Evolutionary conservation across 2,888 invertebrate species (phyloP).

Genomic region (Agonopterix alstromeriana): DNA sequence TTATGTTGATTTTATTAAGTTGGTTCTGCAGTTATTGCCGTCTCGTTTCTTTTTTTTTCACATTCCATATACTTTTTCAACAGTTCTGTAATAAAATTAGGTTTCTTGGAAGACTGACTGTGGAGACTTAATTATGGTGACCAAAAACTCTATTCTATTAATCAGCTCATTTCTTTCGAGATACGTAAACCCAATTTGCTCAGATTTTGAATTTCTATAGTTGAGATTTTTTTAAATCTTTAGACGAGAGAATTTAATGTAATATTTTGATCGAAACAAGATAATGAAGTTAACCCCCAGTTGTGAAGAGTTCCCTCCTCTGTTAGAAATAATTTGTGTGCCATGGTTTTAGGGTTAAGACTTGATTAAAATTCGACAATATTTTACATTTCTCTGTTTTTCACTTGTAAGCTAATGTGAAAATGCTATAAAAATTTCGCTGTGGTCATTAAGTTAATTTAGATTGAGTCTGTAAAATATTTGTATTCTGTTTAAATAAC

Average conservation of each 20-base stretch:
- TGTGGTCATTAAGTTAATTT: constrained; percentile 9
- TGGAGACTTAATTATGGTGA: constrained; percentile 51
- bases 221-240: constrained; percentile 23
- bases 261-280: constrained; percentile 34
- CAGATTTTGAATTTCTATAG: constrained; percentile 50
- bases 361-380: constrained; percentile 63
- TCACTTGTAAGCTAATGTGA: constrained; percentile 3
- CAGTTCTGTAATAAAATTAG: constrained; percentile 50
- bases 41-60: constrained; percentile 43
- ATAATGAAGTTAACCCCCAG: constrained; percentile 46
- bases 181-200: constrained; percentile 58
- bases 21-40: constrained; percentile 22
- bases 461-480: too few species aligned
- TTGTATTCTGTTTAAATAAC: too few species aligned
- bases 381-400: constrained; percentile 34
- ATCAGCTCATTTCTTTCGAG: constrained; percentile 44
- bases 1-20: constrained; percentile 37
- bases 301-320: constrained; percentile 74
- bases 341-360: constrained; percentile 69
- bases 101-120: constrained; percentile 70
- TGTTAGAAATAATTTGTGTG: constrained; percentile 68
- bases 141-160: constrained; percentile 46
- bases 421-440: constrained; percentile 2
- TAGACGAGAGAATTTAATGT: constrained; percentile 30
- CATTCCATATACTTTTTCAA: constrained; percentile 52